Percentiles rank a stretch among this genome's conserved stretches.
Evolutionary conservation across 1,140 invertebrate genomes (phyloP).

Genomic region (Bacillus rossius): DNA sequence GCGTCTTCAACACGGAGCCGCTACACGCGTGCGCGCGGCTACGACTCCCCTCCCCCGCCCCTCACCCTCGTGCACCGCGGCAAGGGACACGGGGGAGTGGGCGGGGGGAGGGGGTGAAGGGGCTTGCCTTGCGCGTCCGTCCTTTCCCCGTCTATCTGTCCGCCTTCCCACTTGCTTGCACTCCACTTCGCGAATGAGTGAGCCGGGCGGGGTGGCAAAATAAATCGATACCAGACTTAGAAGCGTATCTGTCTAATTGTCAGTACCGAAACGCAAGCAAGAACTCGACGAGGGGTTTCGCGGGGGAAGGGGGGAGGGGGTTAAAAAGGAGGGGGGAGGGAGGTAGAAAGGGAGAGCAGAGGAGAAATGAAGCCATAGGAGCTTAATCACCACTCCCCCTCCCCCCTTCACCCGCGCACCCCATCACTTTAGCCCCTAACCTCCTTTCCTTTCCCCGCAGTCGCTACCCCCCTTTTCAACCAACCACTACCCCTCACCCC

Average conservation of each 20-base stretch:
- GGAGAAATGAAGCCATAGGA: conserved; percentile 12
- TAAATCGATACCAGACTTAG: conserved; percentile 18
- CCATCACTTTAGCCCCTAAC: not conserved
- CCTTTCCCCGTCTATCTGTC: not conserved
- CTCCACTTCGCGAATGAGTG: too few relatives aligned
- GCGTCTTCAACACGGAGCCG: too few relatives aligned
- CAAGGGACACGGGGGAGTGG: not conserved
- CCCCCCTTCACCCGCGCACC: not conserved
- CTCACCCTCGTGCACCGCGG: too few relatives aligned
- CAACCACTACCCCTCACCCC: not conserved
- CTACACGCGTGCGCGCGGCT: too few relatives aligned
- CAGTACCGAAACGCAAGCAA: conserved; percentile 14
- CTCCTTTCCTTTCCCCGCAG: not conserved
- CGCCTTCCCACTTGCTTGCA: too few relatives aligned
- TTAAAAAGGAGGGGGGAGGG: not conserved
- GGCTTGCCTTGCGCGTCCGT: not conserved
- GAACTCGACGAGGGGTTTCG: not conserved
- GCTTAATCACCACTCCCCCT: conserved; percentile 16
- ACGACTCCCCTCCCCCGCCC: too few relatives aligned
- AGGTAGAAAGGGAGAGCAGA: not conserved
- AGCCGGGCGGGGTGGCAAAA: not conserved
- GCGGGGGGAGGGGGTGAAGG: not conserved
- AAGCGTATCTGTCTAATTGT: conserved; percentile 18
- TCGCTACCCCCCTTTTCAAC: not conserved
- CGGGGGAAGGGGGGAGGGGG: not conserved